Evolutionary conservation across 2,113 vertebrate species (phyloP).

Genomic region (Zosterops hypoxanthus): DNA sequence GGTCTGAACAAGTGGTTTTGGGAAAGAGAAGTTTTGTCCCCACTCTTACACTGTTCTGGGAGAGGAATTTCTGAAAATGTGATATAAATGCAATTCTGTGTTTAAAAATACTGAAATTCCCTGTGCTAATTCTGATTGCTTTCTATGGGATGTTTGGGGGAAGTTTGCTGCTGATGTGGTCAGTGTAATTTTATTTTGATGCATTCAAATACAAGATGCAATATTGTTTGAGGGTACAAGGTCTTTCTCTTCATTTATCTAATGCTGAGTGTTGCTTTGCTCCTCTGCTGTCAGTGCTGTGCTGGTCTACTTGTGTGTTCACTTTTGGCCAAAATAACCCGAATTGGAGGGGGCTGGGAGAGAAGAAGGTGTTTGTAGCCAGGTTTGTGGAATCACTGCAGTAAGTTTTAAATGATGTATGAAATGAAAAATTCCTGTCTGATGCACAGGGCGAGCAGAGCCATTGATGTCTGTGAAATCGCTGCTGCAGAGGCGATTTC

Average conservation of each 20-base stretch:
- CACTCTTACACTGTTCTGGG: neutral
- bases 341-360: neutral
- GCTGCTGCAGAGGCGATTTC: conserved; percentile 33
- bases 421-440: conserved; percentile 74
- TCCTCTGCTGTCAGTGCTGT: neutral
- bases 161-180: neutral
- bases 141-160: neutral
- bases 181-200: neutral
- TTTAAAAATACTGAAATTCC: neutral
- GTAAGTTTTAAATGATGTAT: conserved; percentile 76
- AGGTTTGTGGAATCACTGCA: conserved; percentile 67
- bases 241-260: neutral
- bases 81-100: neutral
- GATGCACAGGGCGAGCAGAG: conserved; percentile 26
- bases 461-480: neutral
- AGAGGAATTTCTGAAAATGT: neutral
- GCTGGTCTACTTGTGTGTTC: neutral
- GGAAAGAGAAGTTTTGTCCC: neutral
- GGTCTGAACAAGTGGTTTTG: neutral
- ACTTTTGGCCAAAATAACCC: neutral
- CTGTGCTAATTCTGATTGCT: neutral
- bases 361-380: neutral
- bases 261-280: neutral
- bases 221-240: neutral
- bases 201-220: neutral